phyloP scores from a whole-genome alignment of 30 jellyfish, hydroid and myxozoan genomes.

The Morbakka virulenta region DNA sequence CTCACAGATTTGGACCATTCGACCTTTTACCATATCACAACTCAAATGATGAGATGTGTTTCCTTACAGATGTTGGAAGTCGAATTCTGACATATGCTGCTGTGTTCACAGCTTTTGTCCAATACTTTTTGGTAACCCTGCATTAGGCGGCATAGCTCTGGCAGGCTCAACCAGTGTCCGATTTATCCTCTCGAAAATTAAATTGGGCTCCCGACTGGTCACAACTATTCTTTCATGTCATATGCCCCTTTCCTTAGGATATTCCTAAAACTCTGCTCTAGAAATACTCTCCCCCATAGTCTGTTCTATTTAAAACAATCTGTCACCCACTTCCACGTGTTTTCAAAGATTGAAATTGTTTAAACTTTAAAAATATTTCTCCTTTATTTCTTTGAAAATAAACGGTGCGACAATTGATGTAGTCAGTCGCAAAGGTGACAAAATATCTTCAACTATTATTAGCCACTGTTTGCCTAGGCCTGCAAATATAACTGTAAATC shows the following conservation, averaged over 20 bases:
- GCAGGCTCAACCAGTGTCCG: conserved; percentile 39
- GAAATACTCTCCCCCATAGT: conserved; percentile 70
- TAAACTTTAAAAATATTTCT: conserved; percentile 32
- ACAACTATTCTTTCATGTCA: not conserved
- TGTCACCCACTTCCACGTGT: conserved; percentile 22
- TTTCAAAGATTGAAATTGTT: conserved; percentile 27
- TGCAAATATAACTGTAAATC: conserved; percentile 64
- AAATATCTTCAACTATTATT: conserved; percentile 34
- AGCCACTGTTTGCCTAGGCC: conserved; percentile 31
- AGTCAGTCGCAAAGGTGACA: conserved; percentile 33
- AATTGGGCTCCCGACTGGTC: conserved; percentile 10
- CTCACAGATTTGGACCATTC: conserved; percentile 25
- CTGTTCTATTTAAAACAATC: conserved; percentile 34
- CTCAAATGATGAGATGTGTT: conserved; percentile 49
- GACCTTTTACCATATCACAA: conserved; percentile 48
- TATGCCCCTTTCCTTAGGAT: conserved; percentile 5
- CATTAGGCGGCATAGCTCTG: conserved; percentile 10
- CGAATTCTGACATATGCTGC: conserved; percentile 56
- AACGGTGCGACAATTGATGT: not conserved
- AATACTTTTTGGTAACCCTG: conserved; percentile 20
- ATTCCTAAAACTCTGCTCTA: conserved; percentile 44
- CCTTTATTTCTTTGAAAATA: conserved; percentile 19
- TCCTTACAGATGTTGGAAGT: conserved; percentile 28
- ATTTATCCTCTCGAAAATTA: conserved; percentile 36
- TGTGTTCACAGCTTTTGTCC: conserved; percentile 57